Conservation (phyloP, 2,113 vertebrate genomes). For the Hipposideros armiger region DNA sequence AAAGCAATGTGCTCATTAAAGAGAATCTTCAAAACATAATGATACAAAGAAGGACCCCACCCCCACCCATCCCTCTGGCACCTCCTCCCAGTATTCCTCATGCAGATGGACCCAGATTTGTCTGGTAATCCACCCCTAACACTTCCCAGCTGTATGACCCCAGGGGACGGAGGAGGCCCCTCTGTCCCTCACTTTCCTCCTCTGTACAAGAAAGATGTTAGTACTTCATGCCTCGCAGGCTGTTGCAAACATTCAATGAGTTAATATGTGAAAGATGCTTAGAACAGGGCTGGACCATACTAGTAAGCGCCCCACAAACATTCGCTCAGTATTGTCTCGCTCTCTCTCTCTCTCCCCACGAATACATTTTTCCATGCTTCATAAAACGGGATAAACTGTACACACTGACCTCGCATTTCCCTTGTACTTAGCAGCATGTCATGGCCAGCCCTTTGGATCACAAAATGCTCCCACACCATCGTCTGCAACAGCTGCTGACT, state of each 20-base stretch:
- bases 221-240: accelerated
- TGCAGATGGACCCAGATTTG: accelerated
- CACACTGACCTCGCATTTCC: accelerated
- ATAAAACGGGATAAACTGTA: neutral
- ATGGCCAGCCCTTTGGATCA: neutral
- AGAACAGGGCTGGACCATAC: accelerated
- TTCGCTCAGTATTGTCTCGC: neutral
- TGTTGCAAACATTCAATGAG: neutral
- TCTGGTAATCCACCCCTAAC: too few relatives aligned
- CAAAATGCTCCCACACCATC: neutral
- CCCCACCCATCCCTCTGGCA: neutral
- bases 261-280: accelerated
- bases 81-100: accelerated
- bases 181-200: neutral
- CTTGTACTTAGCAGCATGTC: neutral
- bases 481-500: accelerated
- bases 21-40: neutral
- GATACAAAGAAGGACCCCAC: neutral
- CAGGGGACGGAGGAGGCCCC: neutral
- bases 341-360: neutral
- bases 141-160: neutral
- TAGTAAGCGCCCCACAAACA: neutral
- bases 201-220: neutral
- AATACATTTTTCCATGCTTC: neutral
- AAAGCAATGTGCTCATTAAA: neutral